phyloP scores from a whole-genome alignment of 2,888 invertebrate species.

The Eupithecia tripunctaria region DNA sequence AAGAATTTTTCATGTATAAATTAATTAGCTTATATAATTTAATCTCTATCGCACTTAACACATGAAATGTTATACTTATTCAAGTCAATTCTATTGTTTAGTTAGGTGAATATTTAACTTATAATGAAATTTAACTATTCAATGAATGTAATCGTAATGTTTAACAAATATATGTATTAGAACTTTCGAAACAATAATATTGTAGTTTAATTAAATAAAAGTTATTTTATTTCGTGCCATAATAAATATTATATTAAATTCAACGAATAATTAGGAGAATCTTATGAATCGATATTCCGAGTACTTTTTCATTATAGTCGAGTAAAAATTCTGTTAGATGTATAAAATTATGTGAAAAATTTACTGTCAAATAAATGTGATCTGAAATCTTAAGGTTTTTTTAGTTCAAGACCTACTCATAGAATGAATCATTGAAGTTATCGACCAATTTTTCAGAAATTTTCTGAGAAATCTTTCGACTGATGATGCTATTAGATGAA shows the following conservation, averaged over 20 bases:
- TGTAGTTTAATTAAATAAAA: constrained; percentile 18
- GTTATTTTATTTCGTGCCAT: constrained; percentile 30
- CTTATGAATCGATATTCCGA: constrained; percentile 33
- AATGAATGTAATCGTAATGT: constrained; percentile 13
- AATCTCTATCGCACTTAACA: constrained; percentile 31
- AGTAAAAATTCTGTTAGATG: constrained; percentile 43
- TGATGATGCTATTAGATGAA: neutral
- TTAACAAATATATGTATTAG: constrained; percentile 11
- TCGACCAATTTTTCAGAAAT: neutral
- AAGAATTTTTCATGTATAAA: constrained; percentile 30
- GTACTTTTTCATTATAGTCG: constrained; percentile 28
- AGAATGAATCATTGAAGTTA: neutral
- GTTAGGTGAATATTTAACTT: constrained; percentile 29
- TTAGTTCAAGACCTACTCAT: neutral
- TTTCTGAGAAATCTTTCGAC: neutral
- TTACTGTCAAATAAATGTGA: constrained; percentile 46
- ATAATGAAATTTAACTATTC: constrained; percentile 30
- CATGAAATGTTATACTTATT: constrained; percentile 26
- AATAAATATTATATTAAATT: constrained; percentile 29
- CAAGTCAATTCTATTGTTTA: constrained; percentile 46
- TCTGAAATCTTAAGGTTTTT: constrained; percentile 19
- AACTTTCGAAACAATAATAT: constrained; percentile 39
- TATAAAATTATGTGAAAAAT: constrained; percentile 36
- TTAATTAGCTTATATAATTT: constrained; percentile 38
- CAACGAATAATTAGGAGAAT: constrained; percentile 38